Conservation (phyloP, 2,797 vertebrate genomes). For the Kryptolebias ocellatus region DNA sequence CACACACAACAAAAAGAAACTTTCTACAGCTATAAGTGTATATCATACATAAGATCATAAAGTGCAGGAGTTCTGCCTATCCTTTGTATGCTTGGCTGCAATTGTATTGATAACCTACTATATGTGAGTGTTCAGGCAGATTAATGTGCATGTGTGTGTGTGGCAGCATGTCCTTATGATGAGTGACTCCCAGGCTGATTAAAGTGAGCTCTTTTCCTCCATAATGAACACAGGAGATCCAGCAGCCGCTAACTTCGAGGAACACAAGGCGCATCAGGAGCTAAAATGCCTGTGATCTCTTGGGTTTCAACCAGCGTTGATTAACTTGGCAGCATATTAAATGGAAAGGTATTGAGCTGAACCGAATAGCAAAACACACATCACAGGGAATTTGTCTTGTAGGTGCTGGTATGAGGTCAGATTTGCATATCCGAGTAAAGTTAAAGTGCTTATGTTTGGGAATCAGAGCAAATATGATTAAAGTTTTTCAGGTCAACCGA, state of each 20-base stretch:
- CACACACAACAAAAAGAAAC: neutral
- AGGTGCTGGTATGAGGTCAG: slow-evolving; percentile 47
- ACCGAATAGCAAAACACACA: slow-evolving; percentile 54
- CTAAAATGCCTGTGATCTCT: slow-evolving; percentile 80
- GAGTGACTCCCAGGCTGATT: slow-evolving; percentile 80
- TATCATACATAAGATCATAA: slow-evolving; percentile 21
- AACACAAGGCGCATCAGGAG: slow-evolving; percentile 71
- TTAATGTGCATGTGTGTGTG: slow-evolving; percentile 25
- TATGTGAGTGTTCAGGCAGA: slow-evolving; percentile 22
- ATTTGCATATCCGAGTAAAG: slow-evolving; percentile 70
- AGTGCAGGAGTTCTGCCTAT: slow-evolving; percentile 5
- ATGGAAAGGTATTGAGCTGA: slow-evolving; percentile 74
- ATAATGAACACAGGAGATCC: slow-evolving; percentile 82
- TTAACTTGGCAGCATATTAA: slow-evolving; percentile 82
- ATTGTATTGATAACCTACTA: slow-evolving; percentile 29
- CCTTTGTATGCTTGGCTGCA: slow-evolving; percentile 19
- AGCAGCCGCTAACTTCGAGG: slow-evolving; percentile 78
- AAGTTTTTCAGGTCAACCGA: slow-evolving; percentile 63
- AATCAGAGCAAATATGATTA: slow-evolving; percentile 63
- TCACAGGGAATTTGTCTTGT: slow-evolving; percentile 63
- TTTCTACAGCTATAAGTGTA: slow-evolving; percentile 32
- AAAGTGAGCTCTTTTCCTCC: slow-evolving; percentile 76
- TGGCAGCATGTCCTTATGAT: slow-evolving; percentile 70
- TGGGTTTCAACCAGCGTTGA: slow-evolving; percentile 77
- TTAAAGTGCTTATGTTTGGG: slow-evolving; percentile 68